phyloP scores from a whole-genome alignment of 37 sponge, comb jelly and placozoan genomes.

The Spongilla lacustris region DNA sequence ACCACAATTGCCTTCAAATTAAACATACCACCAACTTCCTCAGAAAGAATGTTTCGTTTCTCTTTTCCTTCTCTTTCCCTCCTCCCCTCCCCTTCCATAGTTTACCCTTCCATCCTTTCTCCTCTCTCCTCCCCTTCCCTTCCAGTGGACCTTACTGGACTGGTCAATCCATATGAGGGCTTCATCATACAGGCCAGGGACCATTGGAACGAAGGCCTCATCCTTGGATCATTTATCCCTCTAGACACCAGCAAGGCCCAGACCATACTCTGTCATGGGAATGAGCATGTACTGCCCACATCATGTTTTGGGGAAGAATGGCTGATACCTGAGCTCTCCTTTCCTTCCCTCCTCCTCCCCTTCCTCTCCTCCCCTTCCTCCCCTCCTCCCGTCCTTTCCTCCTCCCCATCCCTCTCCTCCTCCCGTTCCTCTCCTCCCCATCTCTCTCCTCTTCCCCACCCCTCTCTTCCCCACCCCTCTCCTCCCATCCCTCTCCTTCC shows the following conservation, averaged over 20 bases:
- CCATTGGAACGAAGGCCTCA: neutral
- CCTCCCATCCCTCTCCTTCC: too few species aligned
- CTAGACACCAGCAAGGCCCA: neutral
- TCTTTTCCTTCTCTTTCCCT: too few species aligned
- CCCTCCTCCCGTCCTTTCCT: too few species aligned
- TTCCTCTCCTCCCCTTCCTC: neutral
- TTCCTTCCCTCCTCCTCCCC: neutral
- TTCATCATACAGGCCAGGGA: neutral
- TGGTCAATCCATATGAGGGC: neutral
- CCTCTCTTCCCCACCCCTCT: too few species aligned
- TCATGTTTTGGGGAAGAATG: neutral
- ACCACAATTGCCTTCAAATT: too few species aligned
- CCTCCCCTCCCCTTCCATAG: too few species aligned
- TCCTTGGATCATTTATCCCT: neutral
- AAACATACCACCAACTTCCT: too few species aligned
- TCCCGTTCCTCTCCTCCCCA: neutral
- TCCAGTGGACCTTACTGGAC: neutral
- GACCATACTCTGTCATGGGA: neutral
- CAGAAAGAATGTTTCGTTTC: too few species aligned
- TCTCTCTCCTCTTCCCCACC: neutral
- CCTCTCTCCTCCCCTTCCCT: neutral
- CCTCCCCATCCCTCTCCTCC: too few species aligned
- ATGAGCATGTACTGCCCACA: neutral
- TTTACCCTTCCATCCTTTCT: too few species aligned
- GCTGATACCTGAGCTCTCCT: neutral